Percentiles rank a stretch among this genome's conserved stretches.
Conservation (phyloP, 2,797 vertebrate species). For the Lithobates sylvaticus region DNA sequence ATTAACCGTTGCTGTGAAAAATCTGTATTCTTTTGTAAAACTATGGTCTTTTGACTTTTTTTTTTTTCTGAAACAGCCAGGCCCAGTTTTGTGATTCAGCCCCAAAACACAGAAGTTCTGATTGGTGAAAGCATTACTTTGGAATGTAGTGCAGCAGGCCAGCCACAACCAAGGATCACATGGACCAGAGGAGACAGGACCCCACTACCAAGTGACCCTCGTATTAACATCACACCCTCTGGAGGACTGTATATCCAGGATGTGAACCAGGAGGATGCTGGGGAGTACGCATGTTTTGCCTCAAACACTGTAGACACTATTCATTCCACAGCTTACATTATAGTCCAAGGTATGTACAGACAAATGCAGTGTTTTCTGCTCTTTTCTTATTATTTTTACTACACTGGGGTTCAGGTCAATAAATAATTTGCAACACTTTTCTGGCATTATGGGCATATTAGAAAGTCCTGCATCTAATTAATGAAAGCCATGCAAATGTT, state of each 20-base stretch:
- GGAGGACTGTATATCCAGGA: constrained; percentile 95
- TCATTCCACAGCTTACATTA: constrained; percentile 90
- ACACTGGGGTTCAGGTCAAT: too few relatives aligned
- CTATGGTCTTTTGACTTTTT: neutral
- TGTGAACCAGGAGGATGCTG: constrained; percentile 86
- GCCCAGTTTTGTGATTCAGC: constrained; percentile 97
- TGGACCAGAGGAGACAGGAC: constrained; percentile 93
- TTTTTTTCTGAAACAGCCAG: constrained; percentile 78
- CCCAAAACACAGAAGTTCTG: constrained; percentile 96
- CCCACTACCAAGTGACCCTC: constrained; percentile 86
- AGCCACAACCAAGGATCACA: constrained; percentile 89
- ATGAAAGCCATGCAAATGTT: too few relatives aligned
- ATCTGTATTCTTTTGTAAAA: neutral
- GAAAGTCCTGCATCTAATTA: too few relatives aligned
- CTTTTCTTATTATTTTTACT: too few relatives aligned
- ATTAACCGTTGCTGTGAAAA: neutral
- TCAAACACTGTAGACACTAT: constrained; percentile 92
- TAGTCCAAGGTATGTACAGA: constrained; percentile 88
- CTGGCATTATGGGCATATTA: too few relatives aligned
- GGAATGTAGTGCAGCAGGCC: constrained; percentile 94
- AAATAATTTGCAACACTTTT: too few relatives aligned
- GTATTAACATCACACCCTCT: constrained; percentile 90
- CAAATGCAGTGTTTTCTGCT: neutral
- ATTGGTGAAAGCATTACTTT: constrained; percentile 95
- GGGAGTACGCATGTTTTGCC: constrained; percentile 94